A percentile compares a stretch with the other conserved stretches of the same genome.
Evolutionary conservation across 1,140 invertebrate genomes (phyloP).

Genomic region (Adelges cooleyi): DNA sequence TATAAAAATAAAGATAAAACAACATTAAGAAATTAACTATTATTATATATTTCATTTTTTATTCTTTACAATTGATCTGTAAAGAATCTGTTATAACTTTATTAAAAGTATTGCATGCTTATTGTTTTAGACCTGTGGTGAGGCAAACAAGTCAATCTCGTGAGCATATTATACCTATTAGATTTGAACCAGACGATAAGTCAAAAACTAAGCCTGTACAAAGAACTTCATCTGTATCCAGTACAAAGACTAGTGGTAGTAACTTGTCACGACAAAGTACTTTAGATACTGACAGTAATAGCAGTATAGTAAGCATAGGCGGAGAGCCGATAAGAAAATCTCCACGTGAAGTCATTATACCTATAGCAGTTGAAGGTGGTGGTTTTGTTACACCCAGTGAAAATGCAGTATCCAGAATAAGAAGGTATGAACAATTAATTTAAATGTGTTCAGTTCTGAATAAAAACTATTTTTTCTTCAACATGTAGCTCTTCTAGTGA

Average conservation of each 20-base stretch:
- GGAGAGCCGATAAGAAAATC: slow-evolving; percentile 70
- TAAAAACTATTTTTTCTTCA: too few species aligned
- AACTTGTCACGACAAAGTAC: slow-evolving; percentile 54
- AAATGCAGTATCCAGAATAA: slow-evolving; percentile 42
- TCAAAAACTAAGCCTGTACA: slow-evolving; percentile 12
- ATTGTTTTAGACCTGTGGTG: slow-evolving; percentile 32
- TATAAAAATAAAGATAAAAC: too few species aligned
- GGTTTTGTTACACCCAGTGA: slow-evolving; percentile 69
- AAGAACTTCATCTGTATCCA: slow-evolving; percentile 29
- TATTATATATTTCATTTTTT: too few species aligned
- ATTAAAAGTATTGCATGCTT: too few species aligned
- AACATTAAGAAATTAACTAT: too few species aligned
- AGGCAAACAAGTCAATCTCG: slow-evolving; percentile 37
- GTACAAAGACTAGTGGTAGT: slow-evolving; percentile 29
- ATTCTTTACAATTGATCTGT: too few species aligned
- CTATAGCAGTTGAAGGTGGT: slow-evolving; percentile 77
- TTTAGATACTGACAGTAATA: slow-evolving; percentile 54
- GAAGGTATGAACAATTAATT: slow-evolving; percentile 36
- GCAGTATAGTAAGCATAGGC: slow-evolving; percentile 37
- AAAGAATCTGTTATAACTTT: too few species aligned
- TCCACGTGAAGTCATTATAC: slow-evolving; percentile 79
- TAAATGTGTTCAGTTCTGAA: too few species aligned
- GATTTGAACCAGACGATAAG: slow-evolving; percentile 37
- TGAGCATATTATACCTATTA: slow-evolving; percentile 49
- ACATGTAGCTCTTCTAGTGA: slow-evolving; percentile 14